These are phyloP conservation scores for Acleris literana DNA, from an alignment of 2,888 invertebrate species.

Conservation along the genomic window DNA sequence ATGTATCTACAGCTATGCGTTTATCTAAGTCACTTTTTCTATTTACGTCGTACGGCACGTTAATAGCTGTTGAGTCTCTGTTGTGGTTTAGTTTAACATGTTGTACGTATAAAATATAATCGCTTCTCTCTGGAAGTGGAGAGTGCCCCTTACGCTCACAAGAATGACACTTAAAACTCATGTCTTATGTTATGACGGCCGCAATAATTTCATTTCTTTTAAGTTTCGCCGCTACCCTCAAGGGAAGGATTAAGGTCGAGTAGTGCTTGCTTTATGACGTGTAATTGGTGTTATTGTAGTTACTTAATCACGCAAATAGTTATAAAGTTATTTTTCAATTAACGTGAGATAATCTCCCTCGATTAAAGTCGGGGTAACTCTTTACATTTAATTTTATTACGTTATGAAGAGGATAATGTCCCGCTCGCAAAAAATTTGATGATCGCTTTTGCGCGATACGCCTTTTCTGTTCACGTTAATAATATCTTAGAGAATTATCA, in stretches of 20 bases:
- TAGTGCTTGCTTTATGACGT: conserved; percentile 7
- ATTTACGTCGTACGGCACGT: no score
- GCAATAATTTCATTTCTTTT: conserved; percentile 29
- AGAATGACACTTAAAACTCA: conserved; percentile 23
- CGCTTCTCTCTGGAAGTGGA: background rate
- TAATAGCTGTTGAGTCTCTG: no score
- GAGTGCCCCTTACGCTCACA: background rate
- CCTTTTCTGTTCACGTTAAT: no score
- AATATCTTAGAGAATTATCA: no score
- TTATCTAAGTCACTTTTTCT: no score
- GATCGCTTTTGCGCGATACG: no score
- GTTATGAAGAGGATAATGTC: no score
- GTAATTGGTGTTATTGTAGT: conserved; percentile 17
- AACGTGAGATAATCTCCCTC: background rate
- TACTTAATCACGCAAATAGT: conserved; percentile 15
- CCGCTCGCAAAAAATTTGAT: no score
- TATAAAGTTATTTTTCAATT: conserved; percentile 5
- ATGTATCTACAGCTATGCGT: no score
- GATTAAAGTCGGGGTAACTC: background rate
- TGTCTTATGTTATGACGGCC: conserved; percentile 18
- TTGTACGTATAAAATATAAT: no score
- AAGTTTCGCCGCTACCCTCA: conserved; percentile 5
- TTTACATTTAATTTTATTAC: no score
- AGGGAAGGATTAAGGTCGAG: conserved; percentile 21
- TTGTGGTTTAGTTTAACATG: no score